Evolutionary conservation across 2,888 invertebrate species (phyloP).

Genomic region (Drosophila peninsularis): DNA sequence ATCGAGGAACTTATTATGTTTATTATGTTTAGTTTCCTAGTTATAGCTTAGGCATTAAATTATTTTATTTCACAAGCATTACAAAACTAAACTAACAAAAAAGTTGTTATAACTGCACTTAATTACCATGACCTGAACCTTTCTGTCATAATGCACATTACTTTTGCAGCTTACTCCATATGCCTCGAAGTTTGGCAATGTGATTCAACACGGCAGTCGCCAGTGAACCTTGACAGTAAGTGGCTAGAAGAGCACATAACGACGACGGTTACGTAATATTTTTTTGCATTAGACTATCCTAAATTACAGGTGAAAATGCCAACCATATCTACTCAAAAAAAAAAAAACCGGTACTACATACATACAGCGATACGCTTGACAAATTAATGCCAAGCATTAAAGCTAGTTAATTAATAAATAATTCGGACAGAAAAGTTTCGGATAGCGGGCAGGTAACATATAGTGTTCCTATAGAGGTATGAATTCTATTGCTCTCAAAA

Average conservation of each 20-base stretch:
- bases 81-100: conserved; percentile 4
- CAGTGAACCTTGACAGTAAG: conserved; percentile 36
- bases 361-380: conserved; percentile 30
- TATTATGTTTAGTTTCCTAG: not conserved
- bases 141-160: conserved; percentile 22
- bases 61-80: conserved; percentile 4
- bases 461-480: too few species aligned
- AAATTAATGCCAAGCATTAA: conserved; percentile 27
- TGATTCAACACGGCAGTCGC: conserved; percentile 17
- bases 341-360: conserved; percentile 21
- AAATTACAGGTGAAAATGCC: conserved; percentile 24
- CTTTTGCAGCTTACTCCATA: conserved; percentile 25
- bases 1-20: not conserved
- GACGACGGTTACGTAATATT: conserved; percentile 21
- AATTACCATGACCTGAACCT: conserved; percentile 21
- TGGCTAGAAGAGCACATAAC: conserved; percentile 34
- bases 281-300: conserved; percentile 33
- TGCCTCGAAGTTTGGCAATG: conserved; percentile 23
- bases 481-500: not conserved
- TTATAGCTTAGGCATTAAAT: not conserved
- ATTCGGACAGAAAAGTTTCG: conserved; percentile 15
- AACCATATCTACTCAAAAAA: conserved; percentile 18
- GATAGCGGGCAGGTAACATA: not conserved
- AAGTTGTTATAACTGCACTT: conserved; percentile 3
- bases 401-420: conserved; percentile 19